phyloP scores from a whole-genome alignment of 2,797 vertebrate species.

The Todus mexicanus region DNA sequence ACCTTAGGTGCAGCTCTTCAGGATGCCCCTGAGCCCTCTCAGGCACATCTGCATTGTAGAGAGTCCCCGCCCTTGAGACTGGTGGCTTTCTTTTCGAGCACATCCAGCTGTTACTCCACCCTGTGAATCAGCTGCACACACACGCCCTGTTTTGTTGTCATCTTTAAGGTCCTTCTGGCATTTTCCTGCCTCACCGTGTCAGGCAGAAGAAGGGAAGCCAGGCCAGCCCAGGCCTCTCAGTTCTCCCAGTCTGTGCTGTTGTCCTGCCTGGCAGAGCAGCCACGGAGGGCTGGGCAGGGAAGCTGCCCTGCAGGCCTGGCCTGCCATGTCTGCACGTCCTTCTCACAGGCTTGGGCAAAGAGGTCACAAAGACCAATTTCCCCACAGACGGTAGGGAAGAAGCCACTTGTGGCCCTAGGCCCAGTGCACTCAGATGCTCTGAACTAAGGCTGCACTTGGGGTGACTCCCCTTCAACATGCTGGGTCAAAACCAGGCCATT shows the following conservation, averaged over 20 bases:
- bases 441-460: neutral
- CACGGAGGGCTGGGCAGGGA: neutral
- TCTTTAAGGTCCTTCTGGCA: neutral
- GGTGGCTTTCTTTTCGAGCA: neutral
- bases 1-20: neutral
- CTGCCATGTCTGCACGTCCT: neutral
- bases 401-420: neutral
- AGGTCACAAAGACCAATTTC: neutral
- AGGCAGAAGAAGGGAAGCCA: neutral
- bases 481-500: neutral
- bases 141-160: neutral
- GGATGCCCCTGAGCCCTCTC: neutral
- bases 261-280: neutral
- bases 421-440: neutral
- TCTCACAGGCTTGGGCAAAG: neutral
- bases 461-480: rapidly evolving
- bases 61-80: neutral
- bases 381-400: neutral
- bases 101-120: neutral
- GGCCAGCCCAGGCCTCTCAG: neutral
- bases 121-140: neutral
- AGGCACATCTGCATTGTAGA: neutral
- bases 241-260: neutral
- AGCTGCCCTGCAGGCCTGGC: neutral
- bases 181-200: neutral